phyloP scores from a whole-genome alignment of 92 coral and sea anemone genomes.

The Zoanthus sansibaricus region DNA sequence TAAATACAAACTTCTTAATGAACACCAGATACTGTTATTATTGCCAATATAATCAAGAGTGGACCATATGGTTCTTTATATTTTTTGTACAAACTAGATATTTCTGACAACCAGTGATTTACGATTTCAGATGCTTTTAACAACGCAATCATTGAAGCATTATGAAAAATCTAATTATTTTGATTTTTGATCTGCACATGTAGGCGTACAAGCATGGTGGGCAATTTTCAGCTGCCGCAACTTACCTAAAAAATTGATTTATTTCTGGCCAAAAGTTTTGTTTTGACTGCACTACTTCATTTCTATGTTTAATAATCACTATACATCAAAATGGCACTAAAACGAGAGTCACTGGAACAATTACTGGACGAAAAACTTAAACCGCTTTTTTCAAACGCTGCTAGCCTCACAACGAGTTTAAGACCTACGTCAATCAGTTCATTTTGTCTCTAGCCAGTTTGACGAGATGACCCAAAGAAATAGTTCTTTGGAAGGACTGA shows the following conservation, averaged over 20 bases:
- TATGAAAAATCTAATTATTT: slow-evolving; percentile 27
- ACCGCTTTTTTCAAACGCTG: background rate
- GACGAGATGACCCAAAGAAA: slow-evolving; percentile 18
- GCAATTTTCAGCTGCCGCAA: too few relatives aligned
- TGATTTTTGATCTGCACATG: too few relatives aligned
- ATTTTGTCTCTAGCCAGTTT: slow-evolving; percentile 12
- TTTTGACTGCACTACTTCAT: background rate
- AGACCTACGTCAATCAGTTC: slow-evolving; percentile 27
- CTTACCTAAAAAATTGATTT: background rate
- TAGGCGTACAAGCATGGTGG: too few relatives aligned
- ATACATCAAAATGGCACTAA: background rate
- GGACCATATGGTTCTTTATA: slow-evolving; percentile 66
- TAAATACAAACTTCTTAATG: slow-evolving; percentile 40
- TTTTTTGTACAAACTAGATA: slow-evolving; percentile 45
- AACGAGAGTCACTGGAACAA: slow-evolving; percentile 9
- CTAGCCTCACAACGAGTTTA: slow-evolving; percentile 7
- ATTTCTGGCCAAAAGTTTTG: background rate
- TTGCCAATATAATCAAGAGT: slow-evolving; percentile 62
- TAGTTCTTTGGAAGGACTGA: slow-evolving; percentile 2
- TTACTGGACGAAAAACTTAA: background rate
- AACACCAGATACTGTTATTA: slow-evolving; percentile 49
- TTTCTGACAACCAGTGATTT: slow-evolving; percentile 45
- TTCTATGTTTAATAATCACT: slow-evolving; percentile 10
- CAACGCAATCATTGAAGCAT: slow-evolving; percentile 54
- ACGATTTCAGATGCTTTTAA: slow-evolving; percentile 43